Evolutionary conservation across 2,113 vertebrate species (phyloP).

Genomic region (Regulus satrapa): DNA sequence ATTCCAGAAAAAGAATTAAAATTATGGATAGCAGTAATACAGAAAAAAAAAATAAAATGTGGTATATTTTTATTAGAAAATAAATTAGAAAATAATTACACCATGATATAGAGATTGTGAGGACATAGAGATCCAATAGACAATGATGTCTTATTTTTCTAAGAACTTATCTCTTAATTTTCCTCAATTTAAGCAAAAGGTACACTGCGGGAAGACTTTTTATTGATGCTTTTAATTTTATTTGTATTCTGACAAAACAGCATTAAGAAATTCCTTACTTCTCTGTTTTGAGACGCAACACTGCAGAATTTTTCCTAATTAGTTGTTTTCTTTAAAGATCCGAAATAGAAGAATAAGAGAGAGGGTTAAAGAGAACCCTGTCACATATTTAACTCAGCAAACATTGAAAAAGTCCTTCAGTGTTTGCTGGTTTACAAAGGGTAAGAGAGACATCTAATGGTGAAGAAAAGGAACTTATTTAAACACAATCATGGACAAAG

Average conservation of each 20-base stretch:
- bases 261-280: not conserved
- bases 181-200: not conserved
- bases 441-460: constrained; percentile 72
- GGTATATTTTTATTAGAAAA: not conserved
- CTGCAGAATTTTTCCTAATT: not conserved
- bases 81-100: not conserved
- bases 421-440: constrained; percentile 10
- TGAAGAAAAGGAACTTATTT: not conserved
- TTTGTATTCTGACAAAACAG: not conserved
- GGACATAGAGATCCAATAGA: not conserved
- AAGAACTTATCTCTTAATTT: not conserved
- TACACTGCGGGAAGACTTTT: not conserved
- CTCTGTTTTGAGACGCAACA: not conserved
- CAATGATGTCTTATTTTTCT: not conserved
- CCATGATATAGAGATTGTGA: not conserved
- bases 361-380: not conserved
- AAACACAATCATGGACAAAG: not conserved
- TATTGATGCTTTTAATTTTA: not conserved
- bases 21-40: not conserved
- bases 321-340: not conserved
- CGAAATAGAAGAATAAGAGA: not conserved
- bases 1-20: not conserved
- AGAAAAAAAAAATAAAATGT: not conserved
- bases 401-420: not conserved
- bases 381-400: not conserved